These are phyloP conservation scores for Tenthredo scrophulariae DNA, from an alignment of 2,888 invertebrate genomes.

Conservation along the genomic window DNA sequence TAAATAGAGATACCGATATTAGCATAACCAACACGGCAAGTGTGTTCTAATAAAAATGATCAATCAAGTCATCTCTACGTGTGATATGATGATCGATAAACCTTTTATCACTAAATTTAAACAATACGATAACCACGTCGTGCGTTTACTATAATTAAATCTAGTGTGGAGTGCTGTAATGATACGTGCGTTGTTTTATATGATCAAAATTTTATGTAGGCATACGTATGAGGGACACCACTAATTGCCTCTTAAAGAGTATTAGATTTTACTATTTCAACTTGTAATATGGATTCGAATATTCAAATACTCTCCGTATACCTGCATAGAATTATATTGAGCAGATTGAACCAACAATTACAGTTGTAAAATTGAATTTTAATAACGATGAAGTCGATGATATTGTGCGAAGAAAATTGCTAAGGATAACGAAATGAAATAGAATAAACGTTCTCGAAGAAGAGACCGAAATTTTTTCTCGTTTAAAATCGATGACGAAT, in stretches of 20 bases:
- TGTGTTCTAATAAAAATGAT: neutral
- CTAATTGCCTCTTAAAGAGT: neutral
- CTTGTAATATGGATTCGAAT: no score
- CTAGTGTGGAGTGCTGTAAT: neutral
- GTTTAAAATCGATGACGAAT: neutral
- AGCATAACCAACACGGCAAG: neutral
- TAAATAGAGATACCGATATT: neutral
- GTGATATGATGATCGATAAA: neutral
- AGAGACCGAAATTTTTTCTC: neutral
- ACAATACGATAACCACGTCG: neutral
- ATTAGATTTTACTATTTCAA: neutral
- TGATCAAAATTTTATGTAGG: neutral
- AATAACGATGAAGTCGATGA: neutral
- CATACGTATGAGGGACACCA: neutral
- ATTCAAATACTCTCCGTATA: neutral
- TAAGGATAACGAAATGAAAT: neutral
- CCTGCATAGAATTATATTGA: neutral
- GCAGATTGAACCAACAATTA: neutral
- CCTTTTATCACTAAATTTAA: neutral
- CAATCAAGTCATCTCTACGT: neutral
- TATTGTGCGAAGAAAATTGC: neutral
- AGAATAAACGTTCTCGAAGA: neutral
- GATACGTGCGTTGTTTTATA: neutral
- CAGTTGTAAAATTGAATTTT: neutral
- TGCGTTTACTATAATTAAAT: neutral